Conservation (phyloP, 2,797 vertebrate genomes). For the Lates japonicus region DNA sequence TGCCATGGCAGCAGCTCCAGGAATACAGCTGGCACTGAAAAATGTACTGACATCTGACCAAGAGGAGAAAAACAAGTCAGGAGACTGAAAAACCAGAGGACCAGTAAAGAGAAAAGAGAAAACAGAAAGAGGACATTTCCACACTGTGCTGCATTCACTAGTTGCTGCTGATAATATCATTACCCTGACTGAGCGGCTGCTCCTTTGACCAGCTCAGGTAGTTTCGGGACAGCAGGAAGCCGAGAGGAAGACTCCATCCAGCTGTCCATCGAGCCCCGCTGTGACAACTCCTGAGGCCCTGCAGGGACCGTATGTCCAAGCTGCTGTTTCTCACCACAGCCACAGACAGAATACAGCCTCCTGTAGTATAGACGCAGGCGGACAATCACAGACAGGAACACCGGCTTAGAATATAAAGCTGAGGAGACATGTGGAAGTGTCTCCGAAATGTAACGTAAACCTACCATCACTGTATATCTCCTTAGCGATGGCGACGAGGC, state of each 20-base stretch:
- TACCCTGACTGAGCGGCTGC: slow-evolving; percentile 90
- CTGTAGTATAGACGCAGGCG: slow-evolving; percentile 59
- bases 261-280: slow-evolving; percentile 91
- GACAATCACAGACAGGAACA: slow-evolving; percentile 1
- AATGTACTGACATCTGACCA: slow-evolving; percentile 87
- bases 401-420: neutral
- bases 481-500: slow-evolving; percentile 88
- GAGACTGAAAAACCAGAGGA: slow-evolving; percentile 2
- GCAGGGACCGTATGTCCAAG: slow-evolving; percentile 86
- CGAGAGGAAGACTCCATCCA: slow-evolving; percentile 93
- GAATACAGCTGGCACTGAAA: slow-evolving; percentile 92
- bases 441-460: slow-evolving; percentile 39
- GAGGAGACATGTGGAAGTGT: neutral
- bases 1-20: slow-evolving; percentile 87
- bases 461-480: slow-evolving; percentile 91
- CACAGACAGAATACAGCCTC: slow-evolving; percentile 91
- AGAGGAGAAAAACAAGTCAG: slow-evolving; percentile 35
- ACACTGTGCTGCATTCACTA: neutral
- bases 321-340: slow-evolving; percentile 87
- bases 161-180: neutral
- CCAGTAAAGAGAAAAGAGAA: neutral
- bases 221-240: slow-evolving; percentile 91
- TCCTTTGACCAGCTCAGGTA: slow-evolving; percentile 90
- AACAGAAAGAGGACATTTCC: neutral
- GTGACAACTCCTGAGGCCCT: slow-evolving; percentile 90